Evolutionary conservation across 2,888 invertebrate species (phyloP).

Genomic region (Nomada fucata): DNA sequence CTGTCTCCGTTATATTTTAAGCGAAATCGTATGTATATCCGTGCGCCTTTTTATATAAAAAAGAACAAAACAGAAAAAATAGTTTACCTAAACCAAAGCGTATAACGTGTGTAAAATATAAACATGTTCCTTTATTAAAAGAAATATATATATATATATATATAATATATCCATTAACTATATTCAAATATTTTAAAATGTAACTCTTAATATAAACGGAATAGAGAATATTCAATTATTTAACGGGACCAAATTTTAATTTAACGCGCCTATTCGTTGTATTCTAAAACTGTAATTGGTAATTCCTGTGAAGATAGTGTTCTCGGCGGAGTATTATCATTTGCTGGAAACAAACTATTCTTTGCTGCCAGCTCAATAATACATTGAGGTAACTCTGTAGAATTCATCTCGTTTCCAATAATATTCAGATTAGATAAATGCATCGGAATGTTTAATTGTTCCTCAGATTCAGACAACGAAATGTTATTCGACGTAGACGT

Average conservation of each 20-base stretch:
- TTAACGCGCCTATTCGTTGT: slow-evolving; percentile 35
- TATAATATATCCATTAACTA: neutral
- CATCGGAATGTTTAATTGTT: neutral
- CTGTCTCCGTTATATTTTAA: neutral
- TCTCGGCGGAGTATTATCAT: neutral
- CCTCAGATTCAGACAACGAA: neutral
- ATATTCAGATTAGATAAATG: slow-evolving; percentile 7
- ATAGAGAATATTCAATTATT: too few species aligned
- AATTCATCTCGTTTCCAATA: slow-evolving; percentile 39
- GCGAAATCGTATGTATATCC: neutral
- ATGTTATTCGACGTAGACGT: neutral
- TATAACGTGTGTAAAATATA: neutral
- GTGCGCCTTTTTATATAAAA: neutral
- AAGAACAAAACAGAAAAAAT: neutral
- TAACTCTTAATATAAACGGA: neutral
- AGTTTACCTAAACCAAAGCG: neutral
- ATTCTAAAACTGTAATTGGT: slow-evolving; percentile 62
- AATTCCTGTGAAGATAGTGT: slow-evolving; percentile 43
- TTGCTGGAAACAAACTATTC: neutral
- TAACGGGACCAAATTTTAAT: neutral
- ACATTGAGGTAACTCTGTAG: slow-evolving; percentile 50
- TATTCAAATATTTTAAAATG: neutral
- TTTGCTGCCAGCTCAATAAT: slow-evolving; percentile 19
- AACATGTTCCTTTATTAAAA: neutral
- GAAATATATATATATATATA: neutral